A percentile compares a stretch with the other conserved stretches of the same genome.
phyloP scores from a whole-genome alignment of 2,113 vertebrate species.

The Mugil cephalus region DNA sequence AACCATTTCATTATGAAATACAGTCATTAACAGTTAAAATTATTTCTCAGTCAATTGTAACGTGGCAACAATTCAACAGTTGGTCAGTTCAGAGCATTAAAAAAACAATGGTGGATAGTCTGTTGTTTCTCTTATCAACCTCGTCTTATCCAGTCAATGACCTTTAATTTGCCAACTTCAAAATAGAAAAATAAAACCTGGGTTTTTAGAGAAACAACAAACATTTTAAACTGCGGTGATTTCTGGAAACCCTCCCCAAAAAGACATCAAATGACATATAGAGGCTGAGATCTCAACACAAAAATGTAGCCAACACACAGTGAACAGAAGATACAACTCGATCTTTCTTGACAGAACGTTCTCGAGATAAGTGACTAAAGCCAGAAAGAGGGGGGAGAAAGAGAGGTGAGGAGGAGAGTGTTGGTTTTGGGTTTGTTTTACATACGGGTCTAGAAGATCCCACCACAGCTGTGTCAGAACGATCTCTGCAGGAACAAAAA shows the following conservation, averaged over 20 bases:
- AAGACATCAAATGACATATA: slow-evolving; percentile 72
- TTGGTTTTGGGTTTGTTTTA: slow-evolving; percentile 88
- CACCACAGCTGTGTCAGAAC: slow-evolving; percentile 93
- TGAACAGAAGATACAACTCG: slow-evolving; percentile 73
- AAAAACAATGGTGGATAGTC: slow-evolving; percentile 52
- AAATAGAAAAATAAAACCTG: slow-evolving; percentile 33
- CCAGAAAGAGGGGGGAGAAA: slow-evolving; percentile 68
- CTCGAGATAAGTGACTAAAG: slow-evolving; percentile 72
- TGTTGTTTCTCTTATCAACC: slow-evolving; percentile 64
- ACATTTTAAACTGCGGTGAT: slow-evolving; percentile 34
- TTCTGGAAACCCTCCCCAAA: slow-evolving; percentile 50
- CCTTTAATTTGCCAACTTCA: slow-evolving; percentile 41
- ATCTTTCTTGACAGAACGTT: slow-evolving; percentile 75
- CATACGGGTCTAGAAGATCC: slow-evolving; percentile 99
- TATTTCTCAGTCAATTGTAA: slow-evolving; percentile 44
- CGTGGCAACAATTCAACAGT: slow-evolving; percentile 68
- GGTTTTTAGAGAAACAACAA: slow-evolving; percentile 66
- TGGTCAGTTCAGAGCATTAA: slow-evolving; percentile 58
- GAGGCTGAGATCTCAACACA: slow-evolving; percentile 69
- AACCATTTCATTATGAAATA: slow-evolving; percentile 81
- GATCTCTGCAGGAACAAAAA: slow-evolving; percentile 89
- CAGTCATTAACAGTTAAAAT: slow-evolving; percentile 71
- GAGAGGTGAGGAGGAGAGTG: slow-evolving; percentile 69
- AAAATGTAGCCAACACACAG: slow-evolving; percentile 75
- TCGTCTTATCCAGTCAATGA: slow-evolving; percentile 29